phyloP scores from a whole-genome alignment of 2,113 vertebrate species.

The Rhegmatorhina hoffmannsi region DNA sequence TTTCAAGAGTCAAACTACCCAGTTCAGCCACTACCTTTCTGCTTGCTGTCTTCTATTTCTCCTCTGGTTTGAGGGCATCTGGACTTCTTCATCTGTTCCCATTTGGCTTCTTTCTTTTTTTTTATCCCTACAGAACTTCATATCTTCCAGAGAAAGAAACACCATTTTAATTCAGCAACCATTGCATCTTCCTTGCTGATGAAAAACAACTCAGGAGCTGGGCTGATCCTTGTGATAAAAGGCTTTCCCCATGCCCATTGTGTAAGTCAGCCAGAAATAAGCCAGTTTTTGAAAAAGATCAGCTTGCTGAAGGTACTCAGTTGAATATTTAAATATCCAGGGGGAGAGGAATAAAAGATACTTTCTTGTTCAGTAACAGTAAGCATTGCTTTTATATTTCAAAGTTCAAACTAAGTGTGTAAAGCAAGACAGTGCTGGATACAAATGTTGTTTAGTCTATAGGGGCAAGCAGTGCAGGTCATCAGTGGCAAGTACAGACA shows the following conservation, averaged over 20 bases:
- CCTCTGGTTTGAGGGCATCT: background rate
- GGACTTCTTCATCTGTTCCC: background rate
- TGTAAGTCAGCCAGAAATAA: background rate
- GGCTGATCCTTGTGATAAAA: background rate
- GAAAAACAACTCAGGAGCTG: background rate
- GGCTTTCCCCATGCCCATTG: background rate
- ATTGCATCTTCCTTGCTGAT: background rate
- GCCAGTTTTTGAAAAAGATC: background rate
- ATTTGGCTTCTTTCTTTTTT: background rate
- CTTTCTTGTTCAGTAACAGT: background rate
- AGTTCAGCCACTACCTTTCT: background rate
- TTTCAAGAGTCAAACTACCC: background rate
- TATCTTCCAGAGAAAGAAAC: background rate
- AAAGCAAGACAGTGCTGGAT: fast-evolving
- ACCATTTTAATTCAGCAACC: background rate
- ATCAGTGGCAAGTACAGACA: background rate
- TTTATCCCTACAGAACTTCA: background rate
- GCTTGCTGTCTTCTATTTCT: background rate
- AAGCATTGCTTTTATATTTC: background rate
- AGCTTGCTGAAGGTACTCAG: background rate
- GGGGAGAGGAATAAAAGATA: background rate
- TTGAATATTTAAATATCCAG: background rate
- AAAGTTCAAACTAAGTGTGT: background rate
- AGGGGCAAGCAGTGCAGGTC: background rate
- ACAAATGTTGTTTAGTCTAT: background rate